Base-by-base conservation (phyloP, 2,113 vertebrate genomes). In the Fregetta grallaria region DNA sequence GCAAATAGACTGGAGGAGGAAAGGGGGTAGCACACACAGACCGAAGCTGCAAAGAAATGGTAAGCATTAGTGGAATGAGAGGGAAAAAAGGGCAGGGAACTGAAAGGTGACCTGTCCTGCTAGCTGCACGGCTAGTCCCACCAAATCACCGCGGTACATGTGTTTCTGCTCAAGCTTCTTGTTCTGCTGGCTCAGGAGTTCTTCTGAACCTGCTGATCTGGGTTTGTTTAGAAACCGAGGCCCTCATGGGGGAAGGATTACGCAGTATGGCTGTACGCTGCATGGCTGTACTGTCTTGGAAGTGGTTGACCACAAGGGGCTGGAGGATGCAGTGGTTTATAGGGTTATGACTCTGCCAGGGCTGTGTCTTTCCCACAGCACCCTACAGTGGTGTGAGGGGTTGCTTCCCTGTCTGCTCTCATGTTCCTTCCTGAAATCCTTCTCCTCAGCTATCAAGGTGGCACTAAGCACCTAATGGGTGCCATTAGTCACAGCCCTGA, bases 231-330 rank as follows among this genome's bases (percentile, higher is more conserved):
- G 65, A 74, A 85, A 63, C 7, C 0, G 2, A 50, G 30, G 34
- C 25, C 15, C 13, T 63, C 22, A 2, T 0, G 20, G 13, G 25
- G 26, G 7, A 88, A 63, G n/a, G 26, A 78, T 38, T 44, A 90
- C 50, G 52, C n/a, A 58, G 29, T 11, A 25, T 10, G 29, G 32
- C 47, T 74, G 10, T 25, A 26, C 0, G 0, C 13, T 1, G 0
- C 9, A 10, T 4, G 38, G 34, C n/a, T 73, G 16, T 42, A n/a
- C 29, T 20, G 16, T n/a, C 44, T 71, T 59, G 42, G 34, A 88
- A 74, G 71, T 22, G 26, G 17, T 26, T 83, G 63, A 56, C 36
- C 44, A 49, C 58, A 76, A 6, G 7, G 18, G 59, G 16, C n/a
- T 65, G 68, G 40, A 70, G 14, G 7, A 49, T 27, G 40, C 18